Evolutionary conservation across 2,797 vertebrate species (phyloP).

Genomic region (Sebastes alutus): DNA sequence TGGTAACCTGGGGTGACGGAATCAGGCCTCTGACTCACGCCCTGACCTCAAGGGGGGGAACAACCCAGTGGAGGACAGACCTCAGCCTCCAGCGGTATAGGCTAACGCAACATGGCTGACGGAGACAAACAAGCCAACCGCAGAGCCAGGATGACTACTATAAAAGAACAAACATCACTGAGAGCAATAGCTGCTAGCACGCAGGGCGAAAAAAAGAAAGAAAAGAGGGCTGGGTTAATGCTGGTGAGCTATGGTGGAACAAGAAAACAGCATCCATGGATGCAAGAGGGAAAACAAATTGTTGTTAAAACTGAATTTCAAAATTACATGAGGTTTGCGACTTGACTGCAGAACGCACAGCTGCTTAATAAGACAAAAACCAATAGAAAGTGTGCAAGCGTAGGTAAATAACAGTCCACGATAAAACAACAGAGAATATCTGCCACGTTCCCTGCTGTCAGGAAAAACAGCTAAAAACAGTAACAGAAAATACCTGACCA

Average conservation of each 20-base stretch:
- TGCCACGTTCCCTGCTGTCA: constrained; percentile 21
- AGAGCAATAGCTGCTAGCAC: constrained; percentile 43
- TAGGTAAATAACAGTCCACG: neutral
- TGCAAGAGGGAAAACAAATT: neutral
- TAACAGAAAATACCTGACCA: constrained; percentile 41
- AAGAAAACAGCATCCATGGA: neutral
- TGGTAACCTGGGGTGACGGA: constrained; percentile 80
- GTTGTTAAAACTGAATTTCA: constrained; percentile 7
- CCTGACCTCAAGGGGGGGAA: constrained; percentile 70
- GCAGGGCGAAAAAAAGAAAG: neutral
- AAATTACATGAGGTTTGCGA: neutral
- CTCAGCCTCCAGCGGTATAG: constrained; percentile 51
- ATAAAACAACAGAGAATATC: neutral
- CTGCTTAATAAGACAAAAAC: constrained; percentile 21
- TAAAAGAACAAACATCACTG: constrained; percentile 62
- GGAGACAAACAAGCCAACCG: constrained; percentile 64
- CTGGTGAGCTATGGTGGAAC: constrained; percentile 4
- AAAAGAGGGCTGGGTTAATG: constrained; percentile 8
- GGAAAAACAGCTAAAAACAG: constrained; percentile 27
- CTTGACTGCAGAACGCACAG: neutral
- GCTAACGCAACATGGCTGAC: constrained; percentile 65
- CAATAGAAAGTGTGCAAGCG: neutral
- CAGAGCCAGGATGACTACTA: constrained; percentile 41
- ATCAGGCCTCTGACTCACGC: constrained; percentile 81
- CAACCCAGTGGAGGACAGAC: constrained; percentile 73